Conservation (phyloP, 2,888 invertebrate species). For the Mythimna ferrago region DNA sequence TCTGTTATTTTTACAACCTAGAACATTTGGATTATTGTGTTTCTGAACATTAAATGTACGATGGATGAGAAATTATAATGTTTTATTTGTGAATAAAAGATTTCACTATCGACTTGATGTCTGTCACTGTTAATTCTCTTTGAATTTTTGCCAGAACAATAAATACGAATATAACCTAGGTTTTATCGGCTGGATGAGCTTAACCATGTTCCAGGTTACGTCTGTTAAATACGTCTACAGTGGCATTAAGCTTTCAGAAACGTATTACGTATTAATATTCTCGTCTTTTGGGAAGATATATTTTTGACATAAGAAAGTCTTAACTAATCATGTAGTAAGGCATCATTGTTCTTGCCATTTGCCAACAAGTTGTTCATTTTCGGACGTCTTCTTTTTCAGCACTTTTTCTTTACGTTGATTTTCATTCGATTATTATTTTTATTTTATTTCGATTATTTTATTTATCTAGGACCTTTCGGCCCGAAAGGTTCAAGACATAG, state of each 20-base stretch:
- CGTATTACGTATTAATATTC: too few relatives aligned
- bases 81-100: slow-evolving; percentile 43
- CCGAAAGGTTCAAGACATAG: too few relatives aligned
- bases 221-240: neutral
- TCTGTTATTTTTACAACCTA: slow-evolving; percentile 28
- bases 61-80: neutral
- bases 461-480: too few relatives aligned
- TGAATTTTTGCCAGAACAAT: slow-evolving; percentile 49
- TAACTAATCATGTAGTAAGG: neutral
- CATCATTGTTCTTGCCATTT: neutral
- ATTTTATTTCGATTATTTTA: neutral
- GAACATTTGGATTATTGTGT: slow-evolving; percentile 10
- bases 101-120: slow-evolving; percentile 26
- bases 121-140: slow-evolving; percentile 26
- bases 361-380: too few relatives aligned
- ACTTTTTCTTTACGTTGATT: too few relatives aligned
- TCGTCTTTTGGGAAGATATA: neutral
- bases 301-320: neutral
- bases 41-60: slow-evolving; percentile 18
- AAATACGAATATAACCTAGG: neutral
- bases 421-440: too few relatives aligned
- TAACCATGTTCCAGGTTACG: slow-evolving; percentile 10
- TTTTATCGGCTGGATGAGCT: slow-evolving; percentile 22
- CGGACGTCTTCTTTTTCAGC: neutral
- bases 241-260: neutral